Base-by-base conservation (phyloP, 2,113 vertebrate species). In the Anarrhichthys ocellatus region DNA sequence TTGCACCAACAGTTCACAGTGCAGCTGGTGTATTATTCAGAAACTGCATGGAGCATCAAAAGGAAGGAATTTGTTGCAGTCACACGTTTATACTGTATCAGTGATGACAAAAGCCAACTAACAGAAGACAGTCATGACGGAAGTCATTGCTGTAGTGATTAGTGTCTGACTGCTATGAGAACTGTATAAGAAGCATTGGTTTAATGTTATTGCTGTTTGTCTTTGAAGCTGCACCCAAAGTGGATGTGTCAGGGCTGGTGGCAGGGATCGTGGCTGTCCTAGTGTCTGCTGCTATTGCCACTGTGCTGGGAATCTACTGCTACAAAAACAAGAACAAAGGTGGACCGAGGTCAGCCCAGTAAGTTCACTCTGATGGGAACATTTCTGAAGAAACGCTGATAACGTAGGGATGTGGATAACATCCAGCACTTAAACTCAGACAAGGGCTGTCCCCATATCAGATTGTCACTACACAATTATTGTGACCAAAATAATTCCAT, bases 191-290 rank as follows among this genome's bases (percentile, higher is more conserved):
- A 48, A 64, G 5, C 24, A 0, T 3, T 11, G 10, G 56, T 42
- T 42, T 80, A 8, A 78, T 29, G 9, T 42, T 34, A 5, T 5
- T 62, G 11, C 9, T 82, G 66, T 52, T 62, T 87, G 52, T 86
- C 42, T 85, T 88, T 92, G 72, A 84, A 93, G 83, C 0, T 9
- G 0, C 46, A 0, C 66, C 79, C 48, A 29, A 4, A 70, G 61
- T 95, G 81, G 95, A 96, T 34, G 78, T 94, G 67, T 85, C 94
- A 0, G 92, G 90, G 11, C 80, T 96, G 89, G 92, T 92, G 74
- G 93, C 94, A 0, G 95, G 95, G 14, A 70, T 95, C 68, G 1
- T 95, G 56, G 94, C 93, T 1, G 0, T 85, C 1, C 15, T 94
- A 0, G 81, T 94, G 69, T 44, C 17, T 1, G 87, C 63, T 4